A percentile compares a stretch with the other conserved stretches of the same genome.
Conservation (phyloP, 2,113 vertebrate species). For the Channa maculata region DNA sequence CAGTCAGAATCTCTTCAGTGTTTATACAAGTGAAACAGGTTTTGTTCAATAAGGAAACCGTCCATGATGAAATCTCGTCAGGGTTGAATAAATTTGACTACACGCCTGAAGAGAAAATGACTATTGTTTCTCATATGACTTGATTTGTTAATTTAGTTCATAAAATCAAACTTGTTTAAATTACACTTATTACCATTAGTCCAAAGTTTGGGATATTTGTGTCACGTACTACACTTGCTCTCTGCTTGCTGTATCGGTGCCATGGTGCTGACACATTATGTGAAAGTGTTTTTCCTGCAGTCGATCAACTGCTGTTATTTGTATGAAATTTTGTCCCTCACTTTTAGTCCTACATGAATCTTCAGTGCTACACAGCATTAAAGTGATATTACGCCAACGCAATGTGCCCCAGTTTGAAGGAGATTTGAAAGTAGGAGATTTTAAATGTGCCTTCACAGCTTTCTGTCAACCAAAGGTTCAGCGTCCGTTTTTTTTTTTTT, state of each 20-base stretch:
- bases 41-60: slow-evolving; percentile 27
- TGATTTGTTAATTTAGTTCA: neutral
- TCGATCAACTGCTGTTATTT: neutral
- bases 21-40: neutral
- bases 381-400: slow-evolving; percentile 49
- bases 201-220: neutral
- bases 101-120: slow-evolving; percentile 5
- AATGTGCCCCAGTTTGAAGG: slow-evolving; percentile 52
- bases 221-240: neutral
- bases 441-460: slow-evolving; percentile 78
- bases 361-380: slow-evolving; percentile 32
- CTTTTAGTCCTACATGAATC: slow-evolving; percentile 28
- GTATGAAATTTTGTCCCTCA: slow-evolving; percentile 15
- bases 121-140: neutral
- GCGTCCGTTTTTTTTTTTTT: neutral
- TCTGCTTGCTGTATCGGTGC: slow-evolving; percentile 19
- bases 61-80: slow-evolving; percentile 26
- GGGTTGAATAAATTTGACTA: neutral
- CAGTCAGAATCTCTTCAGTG: neutral
- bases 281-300: slow-evolving; percentile 23
- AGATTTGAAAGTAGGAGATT: slow-evolving; percentile 53
- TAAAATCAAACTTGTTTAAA: neutral
- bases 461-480: slow-evolving; percentile 74
- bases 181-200: neutral
- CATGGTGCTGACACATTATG: slow-evolving; percentile 9